Base-by-base conservation (phyloP, 1,140 invertebrate genomes). In the Trissolcus basalis region DNA sequence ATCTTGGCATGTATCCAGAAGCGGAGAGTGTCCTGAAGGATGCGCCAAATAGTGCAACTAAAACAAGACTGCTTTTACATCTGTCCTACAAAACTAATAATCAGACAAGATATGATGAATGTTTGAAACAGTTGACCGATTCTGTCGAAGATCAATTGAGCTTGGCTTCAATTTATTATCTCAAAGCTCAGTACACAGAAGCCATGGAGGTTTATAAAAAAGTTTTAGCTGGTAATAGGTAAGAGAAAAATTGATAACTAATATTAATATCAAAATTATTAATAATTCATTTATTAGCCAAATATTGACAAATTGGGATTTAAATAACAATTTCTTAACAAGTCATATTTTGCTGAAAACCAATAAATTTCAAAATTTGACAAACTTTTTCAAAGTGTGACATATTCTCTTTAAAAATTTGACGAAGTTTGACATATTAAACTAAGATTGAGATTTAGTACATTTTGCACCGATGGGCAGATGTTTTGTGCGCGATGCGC, bases 171-270 rank as follows among this genome's bases (percentile, higher is more conserved):
- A 96, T 99, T 79, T 97, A 99, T 86, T 99, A 98, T 85, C 89
- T 99, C 44, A 90, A 97, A 36, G 94, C 94, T 36, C 97, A 99
- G 86, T 99, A 98, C 87, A 97, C 99, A 87, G 98, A 99, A 88
- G 97, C 98, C 15, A 99, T 99, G 78, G 98, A 99, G 87, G 97
- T 99, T 77, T 99, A 99, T 83, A 99, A 99, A 87, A 92, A 96
- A 72, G 92, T 99, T 50, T 89, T 99, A 11, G 85, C 97, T 0
- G 96, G 97, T 77, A 97, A 98, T 88, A 94, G 95, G 94, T 95
- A 83, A 80, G 78, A 54, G 50, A 8, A 16, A 56, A 53, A 4
- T 39, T 39, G 36, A 39, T 4, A n/a, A 43, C 11, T 43, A 10
- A 32, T 19, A 12, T 50, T 51, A n/a, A 41, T 27, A 36, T 3